Evolutionary conservation across 1,140 invertebrate genomes (phyloP).

Genomic region (Carposina sasakii): DNA sequence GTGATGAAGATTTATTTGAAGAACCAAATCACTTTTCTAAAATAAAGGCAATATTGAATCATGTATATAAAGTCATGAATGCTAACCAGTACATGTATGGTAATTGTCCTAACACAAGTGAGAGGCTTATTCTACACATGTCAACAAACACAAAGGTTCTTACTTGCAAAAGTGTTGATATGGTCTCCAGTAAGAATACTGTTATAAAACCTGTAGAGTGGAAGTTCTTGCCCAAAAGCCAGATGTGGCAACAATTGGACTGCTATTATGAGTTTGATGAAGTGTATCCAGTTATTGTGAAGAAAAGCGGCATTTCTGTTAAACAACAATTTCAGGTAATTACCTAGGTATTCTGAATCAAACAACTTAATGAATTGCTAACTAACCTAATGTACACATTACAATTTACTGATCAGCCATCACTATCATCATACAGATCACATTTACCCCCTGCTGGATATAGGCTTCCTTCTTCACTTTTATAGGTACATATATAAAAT

Average conservation of each 20-base stretch:
- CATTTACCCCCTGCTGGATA: no score
- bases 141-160: constrained; percentile 65
- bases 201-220: constrained; percentile 74
- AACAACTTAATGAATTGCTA: no score
- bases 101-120: constrained; percentile 55
- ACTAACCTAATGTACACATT: no score
- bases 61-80: constrained; percentile 73
- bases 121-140: constrained; percentile 71
- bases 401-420: no score
- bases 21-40: constrained; percentile 68
- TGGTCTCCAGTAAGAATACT: constrained; percentile 39
- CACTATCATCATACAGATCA: no score
- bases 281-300: constrained; percentile 75
- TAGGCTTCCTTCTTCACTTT: no score
- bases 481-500: no score
- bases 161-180: constrained; percentile 67
- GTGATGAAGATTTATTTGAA: constrained; percentile 77
- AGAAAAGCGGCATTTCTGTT: constrained; percentile 73
- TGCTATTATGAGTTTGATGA: constrained; percentile 80
- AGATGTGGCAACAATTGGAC: constrained; percentile 81
- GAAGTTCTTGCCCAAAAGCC: constrained; percentile 76
- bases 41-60: constrained; percentile 73
- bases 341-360: no score
- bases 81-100: constrained; percentile 75
- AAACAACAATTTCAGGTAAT: constrained; percentile 79